Evolutionary conservation across 2,797 vertebrate genomes (phyloP), one percentile per base, ranked within the genome.

Genomic region (Botia almorhae): DNA sequence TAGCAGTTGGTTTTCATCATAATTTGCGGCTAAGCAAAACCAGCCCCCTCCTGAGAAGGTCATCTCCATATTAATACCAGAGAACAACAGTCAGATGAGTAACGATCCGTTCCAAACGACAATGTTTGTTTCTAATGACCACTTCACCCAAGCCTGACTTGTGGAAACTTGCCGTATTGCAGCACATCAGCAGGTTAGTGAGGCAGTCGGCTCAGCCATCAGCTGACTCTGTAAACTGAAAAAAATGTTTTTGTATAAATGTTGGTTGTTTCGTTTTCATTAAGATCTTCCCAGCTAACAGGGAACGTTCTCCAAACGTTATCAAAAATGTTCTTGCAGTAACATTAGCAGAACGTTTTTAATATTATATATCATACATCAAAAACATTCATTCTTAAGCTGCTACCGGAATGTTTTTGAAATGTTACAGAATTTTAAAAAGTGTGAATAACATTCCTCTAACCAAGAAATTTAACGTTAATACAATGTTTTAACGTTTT

Each of bases 11-110:
- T 86, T 84, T 89, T 88, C 85, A 89, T 87, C 84, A 81, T 81
- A 85, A 88, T 88, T 88, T 89, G 83, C 63, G 82, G 76, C 82
- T 82, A 83, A 86, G 84, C 78, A 88, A 89, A 88, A 82, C 82
- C 83, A 74, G 77, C 85, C 81, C 87, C 85, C 84, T 84, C 75
- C 68, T 81, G 84, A 85, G 89, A 89, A 89, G 89, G 89, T 89
- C 86, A 89, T 89, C 87, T 87, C 81, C 85, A 88, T 89, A 89
- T 87, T 88, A 89, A 89, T 88, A 87, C 61, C 75, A 86, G 85
- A 82, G 81, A 85, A 82, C 85, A 81, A 83, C 84, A 86, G 81
- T 83, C 83, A 85, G 87, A 86, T 89, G 87, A 89, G 85, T 87
- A 89, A 89, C 87, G 82, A 84, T 88, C 85, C 84, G 83, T 86